Base-by-base conservation (phyloP, 2,113 vertebrate species). In the Ranitomeya imitator region DNA sequence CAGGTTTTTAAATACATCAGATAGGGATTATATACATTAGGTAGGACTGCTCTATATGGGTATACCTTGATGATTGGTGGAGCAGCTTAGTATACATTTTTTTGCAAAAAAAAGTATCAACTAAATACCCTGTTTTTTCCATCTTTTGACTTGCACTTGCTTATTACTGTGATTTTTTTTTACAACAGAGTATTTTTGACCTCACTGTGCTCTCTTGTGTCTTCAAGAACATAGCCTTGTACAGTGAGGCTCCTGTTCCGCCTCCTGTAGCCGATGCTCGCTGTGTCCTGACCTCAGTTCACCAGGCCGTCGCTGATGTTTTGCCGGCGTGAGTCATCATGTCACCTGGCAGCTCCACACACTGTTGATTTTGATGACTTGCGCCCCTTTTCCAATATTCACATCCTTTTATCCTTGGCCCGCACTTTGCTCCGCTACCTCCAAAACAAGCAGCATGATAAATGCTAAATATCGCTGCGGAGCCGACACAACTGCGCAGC, bases 331-430 rank as follows among this genome's bases (percentile, higher is more conserved):
- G 16, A 5, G 7, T 71, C 69, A 3, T 13, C 65, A 12, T 67
- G n/a, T 11, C 2, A n/a, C 7, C 69, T 76, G 37, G 37, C 23
- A 76, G 14, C 15, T 76, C 2, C 14, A 15, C 71, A 16, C 19
- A 23, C 21, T 57, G 51, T 11, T 15, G 14, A 11, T 26, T 31
- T 59, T 1, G 3, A 6, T 59, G 0, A 31, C 23, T 9, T 12
- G 7, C 15, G 51, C 55, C 78, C 23, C 55, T 79, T 54, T 54
- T 31, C 37, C 6, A 45, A 15, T 52, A 16, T 12, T 54, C 21
- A 9, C 67, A 51, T 37, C 61, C 81, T 69, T 83, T 23, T 83
- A 23, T 54, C 81, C 81, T 83, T 69, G 60, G 61, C 18, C 51
- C 80, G 21, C 45, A 6, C 10, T 4, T 21, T 10, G 37, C 61